A percentile compares a stretch with the other conserved stretches of the same genome.
Evolutionary conservation across 2,888 invertebrate species (phyloP).

Genomic region (Epirrhoe alternata): DNA sequence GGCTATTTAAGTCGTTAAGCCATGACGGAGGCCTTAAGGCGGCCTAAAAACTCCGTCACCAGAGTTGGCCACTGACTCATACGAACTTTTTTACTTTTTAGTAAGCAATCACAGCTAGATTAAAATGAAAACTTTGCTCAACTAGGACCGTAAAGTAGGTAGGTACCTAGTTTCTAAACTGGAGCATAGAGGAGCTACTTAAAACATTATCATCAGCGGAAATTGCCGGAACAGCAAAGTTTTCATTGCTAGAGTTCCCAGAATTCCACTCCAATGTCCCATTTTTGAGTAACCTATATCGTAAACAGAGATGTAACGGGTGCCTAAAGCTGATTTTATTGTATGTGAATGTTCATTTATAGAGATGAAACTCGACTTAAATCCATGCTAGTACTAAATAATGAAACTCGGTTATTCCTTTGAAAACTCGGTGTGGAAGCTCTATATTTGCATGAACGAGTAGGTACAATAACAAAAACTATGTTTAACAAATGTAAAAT

Average conservation of each 20-base stretch:
- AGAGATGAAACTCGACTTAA: background rate
- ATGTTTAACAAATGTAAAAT: too few relatives aligned
- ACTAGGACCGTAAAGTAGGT: background rate
- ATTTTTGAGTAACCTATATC: constrained; percentile 11
- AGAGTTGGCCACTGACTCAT: too few relatives aligned
- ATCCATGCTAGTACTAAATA: too few relatives aligned
- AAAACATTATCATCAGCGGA: background rate
- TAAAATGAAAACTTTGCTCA: background rate
- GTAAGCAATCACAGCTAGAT: background rate
- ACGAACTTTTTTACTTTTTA: too few relatives aligned
- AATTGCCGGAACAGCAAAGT: constrained; percentile 13
- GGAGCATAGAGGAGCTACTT: background rate
- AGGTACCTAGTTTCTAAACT: constrained; percentile 3
- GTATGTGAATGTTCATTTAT: background rate
- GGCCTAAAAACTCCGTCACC: too few relatives aligned
- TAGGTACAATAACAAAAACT: too few relatives aligned
- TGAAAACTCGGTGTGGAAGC: too few relatives aligned
- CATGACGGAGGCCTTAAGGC: too few relatives aligned
- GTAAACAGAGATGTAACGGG: constrained; percentile 4
- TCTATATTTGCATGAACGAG: too few relatives aligned
- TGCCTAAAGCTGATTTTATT: constrained; percentile 1
- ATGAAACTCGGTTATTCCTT: too few relatives aligned
- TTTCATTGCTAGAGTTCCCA: constrained; percentile 34
- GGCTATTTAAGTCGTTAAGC: too few relatives aligned
- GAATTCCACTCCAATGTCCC: constrained; percentile 5